A percentile compares a stretch with the other conserved stretches of the same genome.
These are phyloP conservation scores for Halcyon smyrnensis DNA, from an alignment of 2,797 vertebrate species.

Conservation along the genomic window DNA sequence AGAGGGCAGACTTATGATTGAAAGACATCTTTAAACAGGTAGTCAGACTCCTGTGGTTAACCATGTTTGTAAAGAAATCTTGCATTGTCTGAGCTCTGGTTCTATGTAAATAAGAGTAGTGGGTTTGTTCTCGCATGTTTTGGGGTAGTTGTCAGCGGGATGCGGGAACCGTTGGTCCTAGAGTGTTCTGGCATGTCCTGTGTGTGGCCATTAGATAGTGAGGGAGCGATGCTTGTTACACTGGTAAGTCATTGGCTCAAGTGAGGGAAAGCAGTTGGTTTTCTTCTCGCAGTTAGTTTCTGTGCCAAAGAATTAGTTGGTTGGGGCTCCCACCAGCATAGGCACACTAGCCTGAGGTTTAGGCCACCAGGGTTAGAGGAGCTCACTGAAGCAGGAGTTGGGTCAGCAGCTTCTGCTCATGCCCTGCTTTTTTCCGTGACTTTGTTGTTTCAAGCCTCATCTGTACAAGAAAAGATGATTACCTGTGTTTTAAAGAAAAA, in stretches of 20 bases:
- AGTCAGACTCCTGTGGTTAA: background rate
- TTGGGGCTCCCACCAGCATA: accelerated
- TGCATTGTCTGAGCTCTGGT: background rate
- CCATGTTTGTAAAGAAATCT: background rate
- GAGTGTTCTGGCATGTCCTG: background rate
- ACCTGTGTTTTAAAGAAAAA: background rate
- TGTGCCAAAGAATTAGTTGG: background rate
- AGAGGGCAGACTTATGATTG: background rate
- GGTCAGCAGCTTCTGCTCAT: background rate
- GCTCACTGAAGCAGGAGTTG: background rate
- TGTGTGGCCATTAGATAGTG: accelerated
- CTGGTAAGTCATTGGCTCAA: background rate
- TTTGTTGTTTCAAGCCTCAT: background rate
- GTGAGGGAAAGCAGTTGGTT: background rate
- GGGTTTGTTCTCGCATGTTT: background rate
- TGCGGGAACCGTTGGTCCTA: background rate
- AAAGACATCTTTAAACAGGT: background rate
- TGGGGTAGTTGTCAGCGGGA: background rate
- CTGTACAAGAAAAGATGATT: background rate
- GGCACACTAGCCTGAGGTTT: accelerated
- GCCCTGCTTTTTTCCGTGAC: background rate
- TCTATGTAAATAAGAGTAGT: background rate
- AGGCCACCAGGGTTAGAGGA: accelerated
- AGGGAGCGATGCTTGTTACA: background rate
- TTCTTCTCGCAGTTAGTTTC: background rate